Base-by-base conservation (phyloP, 2,888 invertebrate species). In the Drosophila infuscata region DNA sequence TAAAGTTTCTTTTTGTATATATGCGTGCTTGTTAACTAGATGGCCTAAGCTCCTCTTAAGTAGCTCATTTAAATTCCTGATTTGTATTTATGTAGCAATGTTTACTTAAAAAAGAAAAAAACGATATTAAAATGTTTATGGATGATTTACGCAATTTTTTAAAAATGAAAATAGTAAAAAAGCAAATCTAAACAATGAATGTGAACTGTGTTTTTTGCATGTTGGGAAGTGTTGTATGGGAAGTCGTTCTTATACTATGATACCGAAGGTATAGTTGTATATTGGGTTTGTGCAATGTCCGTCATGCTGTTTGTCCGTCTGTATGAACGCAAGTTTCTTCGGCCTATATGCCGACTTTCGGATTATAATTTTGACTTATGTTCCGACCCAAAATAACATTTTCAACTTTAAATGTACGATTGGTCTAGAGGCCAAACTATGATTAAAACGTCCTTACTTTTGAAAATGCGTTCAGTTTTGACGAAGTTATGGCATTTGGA, bases 21-120 rank as follows among this genome's bases (percentile, higher is more conserved):
- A 84, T 41, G 60, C 65, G 65, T 84, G 76, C 84, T 84, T 74
- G 69, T 75, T 70, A 67, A 70, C 48, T 74, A 69, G 66, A 56
- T 73, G 68, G 81, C 76, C 84, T 62, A 73, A 68, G 76, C 86
- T 86, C 89, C 87, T 89, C 79, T 64, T 71, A 70, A 63, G 49
- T 79, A 79, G 79, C 63, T 66, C 51, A 79, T 73, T 78, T 63
- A 59, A 68, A 70, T 70, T 76, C 63, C 71, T 71, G 61, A 73
- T 69, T 70, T 86, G 64, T 83, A 74, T 63, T 85, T 74, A 76
- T 57, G 70, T 85, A 84, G 89, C 89, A 75, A 70, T 73, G 85
- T 78, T 86, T 86, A 86, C 86, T 86, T 89, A 88, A 85, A 72
- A 60, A 58, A 67, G 53, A 71, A 52, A 48, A 7, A 7, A 56